Conservation (phyloP, 2,888 invertebrate genomes). For the Agrochola macilenta region DNA sequence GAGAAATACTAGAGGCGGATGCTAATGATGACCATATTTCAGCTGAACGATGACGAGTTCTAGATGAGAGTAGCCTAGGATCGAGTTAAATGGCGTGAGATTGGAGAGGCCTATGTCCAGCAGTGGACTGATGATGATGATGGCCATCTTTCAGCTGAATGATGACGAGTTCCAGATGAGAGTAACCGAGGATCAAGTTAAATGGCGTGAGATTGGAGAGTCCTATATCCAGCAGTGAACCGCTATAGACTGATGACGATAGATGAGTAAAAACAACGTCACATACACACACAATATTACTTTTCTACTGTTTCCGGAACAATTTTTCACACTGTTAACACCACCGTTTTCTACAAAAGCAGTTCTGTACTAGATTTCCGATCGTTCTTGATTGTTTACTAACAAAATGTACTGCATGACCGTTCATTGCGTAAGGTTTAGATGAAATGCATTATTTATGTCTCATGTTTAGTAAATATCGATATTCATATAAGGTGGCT, state of each 20-base stretch:
- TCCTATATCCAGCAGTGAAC: too few species aligned
- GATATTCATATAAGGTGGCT: slow-evolving; percentile 36
- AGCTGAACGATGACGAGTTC: not conserved
- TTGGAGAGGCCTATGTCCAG: not conserved
- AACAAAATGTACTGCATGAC: slow-evolving; percentile 55
- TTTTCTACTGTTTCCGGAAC: not conserved
- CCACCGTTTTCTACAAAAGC: slow-evolving; percentile 23
- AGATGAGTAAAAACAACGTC: not conserved
- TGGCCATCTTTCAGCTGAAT: too few species aligned
- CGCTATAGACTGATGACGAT: not conserved
- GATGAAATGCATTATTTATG: slow-evolving; percentile 54
- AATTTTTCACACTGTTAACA: slow-evolving; percentile 2
- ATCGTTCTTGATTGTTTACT: slow-evolving; percentile 48
- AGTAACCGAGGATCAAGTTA: too few species aligned
- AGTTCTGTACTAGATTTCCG: slow-evolving; percentile 34
- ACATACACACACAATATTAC: not conserved
- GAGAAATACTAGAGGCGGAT: not conserved
- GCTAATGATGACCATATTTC: not conserved
- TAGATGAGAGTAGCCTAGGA: not conserved
- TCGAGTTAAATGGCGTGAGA: not conserved
- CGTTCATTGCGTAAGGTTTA: slow-evolving; percentile 51
- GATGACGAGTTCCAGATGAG: too few species aligned
- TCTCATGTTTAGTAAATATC: slow-evolving; percentile 63
- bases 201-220: too few species aligned
- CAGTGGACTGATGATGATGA: too few species aligned